These are phyloP conservation scores for Scrobipalpa atriplicella DNA, from an alignment of 2,888 invertebrate genomes.

Conservation along the genomic window DNA sequence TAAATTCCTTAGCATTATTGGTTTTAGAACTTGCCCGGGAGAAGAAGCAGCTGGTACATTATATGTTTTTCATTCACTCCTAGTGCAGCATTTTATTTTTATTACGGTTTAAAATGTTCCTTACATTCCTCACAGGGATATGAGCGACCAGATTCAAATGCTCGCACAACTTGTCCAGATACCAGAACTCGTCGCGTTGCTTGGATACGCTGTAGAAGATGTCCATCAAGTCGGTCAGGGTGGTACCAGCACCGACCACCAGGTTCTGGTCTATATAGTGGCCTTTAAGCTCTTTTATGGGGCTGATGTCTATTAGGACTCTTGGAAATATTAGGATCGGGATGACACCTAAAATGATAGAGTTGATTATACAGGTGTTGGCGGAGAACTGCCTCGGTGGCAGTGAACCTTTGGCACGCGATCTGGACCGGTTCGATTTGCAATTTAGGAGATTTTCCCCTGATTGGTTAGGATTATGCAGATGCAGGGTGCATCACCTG, in stretches of 20 bases:
- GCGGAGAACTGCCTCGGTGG: too few relatives aligned
- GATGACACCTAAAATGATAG: constrained; percentile 66
- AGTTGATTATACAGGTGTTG: too few relatives aligned
- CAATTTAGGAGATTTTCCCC: too few relatives aligned
- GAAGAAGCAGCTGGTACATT: too few relatives aligned
- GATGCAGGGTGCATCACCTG: too few relatives aligned
- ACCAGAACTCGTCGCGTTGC: constrained; percentile 67
- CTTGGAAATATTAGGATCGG: constrained; percentile 71
- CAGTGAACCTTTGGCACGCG: too few relatives aligned
- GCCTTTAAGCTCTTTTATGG: constrained; percentile 80
- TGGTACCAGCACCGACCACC: constrained; percentile 81
- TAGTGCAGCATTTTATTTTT: too few relatives aligned
- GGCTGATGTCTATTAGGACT: constrained; percentile 85
- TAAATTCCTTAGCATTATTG: too few relatives aligned
- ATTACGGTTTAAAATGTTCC: constrained; percentile 42
- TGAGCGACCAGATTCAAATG: constrained; percentile 86
- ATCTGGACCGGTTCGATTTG: too few relatives aligned
- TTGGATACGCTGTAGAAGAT: constrained; percentile 55
- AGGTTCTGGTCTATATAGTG: constrained; percentile 70
- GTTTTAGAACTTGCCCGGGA: too few relatives aligned
- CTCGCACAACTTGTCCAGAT: constrained; percentile 78
- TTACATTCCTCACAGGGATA: constrained; percentile 87
- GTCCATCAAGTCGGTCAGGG: constrained; percentile 72
- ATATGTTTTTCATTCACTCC: too few relatives aligned
- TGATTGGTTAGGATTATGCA: too few relatives aligned